Evolutionary conservation across 1,140 invertebrate genomes (phyloP).

Genomic region (Popillia japonica): DNA sequence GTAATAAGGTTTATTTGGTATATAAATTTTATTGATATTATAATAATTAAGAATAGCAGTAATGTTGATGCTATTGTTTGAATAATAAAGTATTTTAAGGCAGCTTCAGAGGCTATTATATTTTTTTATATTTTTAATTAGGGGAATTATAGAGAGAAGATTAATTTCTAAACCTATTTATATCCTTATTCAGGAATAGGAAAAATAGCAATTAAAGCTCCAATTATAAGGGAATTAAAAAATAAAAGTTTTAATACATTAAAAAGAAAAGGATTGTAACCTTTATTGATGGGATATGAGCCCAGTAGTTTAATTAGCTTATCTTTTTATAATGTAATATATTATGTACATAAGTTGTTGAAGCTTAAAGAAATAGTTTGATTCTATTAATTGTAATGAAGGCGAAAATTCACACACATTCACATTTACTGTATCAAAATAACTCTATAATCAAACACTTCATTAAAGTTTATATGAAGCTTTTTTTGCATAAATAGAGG

Average conservation of each 20-base stretch:
- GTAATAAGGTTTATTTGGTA: slow-evolving; percentile 47
- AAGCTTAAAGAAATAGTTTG: slow-evolving; percentile 64
- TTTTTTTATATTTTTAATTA: slow-evolving; percentile 62
- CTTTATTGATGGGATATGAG: slow-evolving; percentile 63
- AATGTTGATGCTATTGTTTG: slow-evolving; percentile 62
- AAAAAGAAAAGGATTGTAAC: slow-evolving; percentile 61
- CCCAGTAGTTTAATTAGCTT: slow-evolving; percentile 64
- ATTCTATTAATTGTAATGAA: slow-evolving; percentile 64
- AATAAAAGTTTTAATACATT: slow-evolving; percentile 64
- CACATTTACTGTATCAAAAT: too few species aligned
- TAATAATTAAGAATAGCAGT: slow-evolving; percentile 61
- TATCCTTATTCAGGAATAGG: slow-evolving; percentile 63
- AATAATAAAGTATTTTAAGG: slow-evolving; percentile 64
- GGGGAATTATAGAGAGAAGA: slow-evolving; percentile 63
- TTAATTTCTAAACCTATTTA: slow-evolving; percentile 68
- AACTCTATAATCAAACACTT: too few species aligned
- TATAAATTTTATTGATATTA: slow-evolving; percentile 58
- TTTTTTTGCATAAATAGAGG: too few species aligned
- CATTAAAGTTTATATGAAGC: too few species aligned
- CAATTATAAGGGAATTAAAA: slow-evolving; percentile 60
- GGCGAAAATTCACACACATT: too few species aligned
- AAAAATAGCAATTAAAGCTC: slow-evolving; percentile 63
- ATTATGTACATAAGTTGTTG: slow-evolving; percentile 65
- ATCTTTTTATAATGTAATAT: slow-evolving; percentile 65
- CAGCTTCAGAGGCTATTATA: slow-evolving; percentile 59